Percentiles rank a stretch among this genome's conserved stretches.
Evolutionary conservation across 2,888 invertebrate genomes (phyloP).

Genomic region (Azorinus chamasolen): DNA sequence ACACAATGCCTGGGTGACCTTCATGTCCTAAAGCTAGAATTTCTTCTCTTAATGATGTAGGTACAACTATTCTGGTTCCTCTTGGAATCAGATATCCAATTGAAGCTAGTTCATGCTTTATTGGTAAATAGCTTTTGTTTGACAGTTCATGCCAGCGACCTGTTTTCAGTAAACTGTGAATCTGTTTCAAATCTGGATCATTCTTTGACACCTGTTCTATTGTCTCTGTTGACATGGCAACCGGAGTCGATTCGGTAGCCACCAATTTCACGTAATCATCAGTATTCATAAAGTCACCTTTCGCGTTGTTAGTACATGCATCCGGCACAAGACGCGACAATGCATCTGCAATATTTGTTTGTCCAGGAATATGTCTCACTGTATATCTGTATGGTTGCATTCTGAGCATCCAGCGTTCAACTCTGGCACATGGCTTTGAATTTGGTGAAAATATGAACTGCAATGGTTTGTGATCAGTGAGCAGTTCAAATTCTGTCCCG

Average conservation of each 20-base stretch:
- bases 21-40: constrained; percentile 60
- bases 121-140: constrained; percentile 12
- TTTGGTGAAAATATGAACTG: constrained; percentile 64
- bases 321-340: no score
- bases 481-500: constrained; percentile 64
- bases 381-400: constrained; percentile 64
- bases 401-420: constrained; percentile 71
- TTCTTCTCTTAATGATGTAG: constrained; percentile 33
- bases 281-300: no score
- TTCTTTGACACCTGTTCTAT: constrained; percentile 40
- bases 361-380: constrained; percentile 48
- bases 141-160: constrained; percentile 21
- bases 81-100: constrained; percentile 25
- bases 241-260: constrained; percentile 25
- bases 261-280: constrained; percentile 31
- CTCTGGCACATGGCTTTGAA: constrained; percentile 70
- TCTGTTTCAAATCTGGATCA: constrained; percentile 23
- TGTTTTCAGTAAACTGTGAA: constrained; percentile 10
- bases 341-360: constrained; percentile 47
- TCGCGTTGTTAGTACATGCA: no score
- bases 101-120: constrained; percentile 27
- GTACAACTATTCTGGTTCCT: constrained; percentile 59
- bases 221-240: constrained; percentile 29
- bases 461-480: constrained; percentile 79
- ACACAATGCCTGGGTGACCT: constrained; percentile 55